Evolutionary conservation across 2,113 vertebrate species (phyloP).

Genomic region (Pelodiscus sinensis): DNA sequence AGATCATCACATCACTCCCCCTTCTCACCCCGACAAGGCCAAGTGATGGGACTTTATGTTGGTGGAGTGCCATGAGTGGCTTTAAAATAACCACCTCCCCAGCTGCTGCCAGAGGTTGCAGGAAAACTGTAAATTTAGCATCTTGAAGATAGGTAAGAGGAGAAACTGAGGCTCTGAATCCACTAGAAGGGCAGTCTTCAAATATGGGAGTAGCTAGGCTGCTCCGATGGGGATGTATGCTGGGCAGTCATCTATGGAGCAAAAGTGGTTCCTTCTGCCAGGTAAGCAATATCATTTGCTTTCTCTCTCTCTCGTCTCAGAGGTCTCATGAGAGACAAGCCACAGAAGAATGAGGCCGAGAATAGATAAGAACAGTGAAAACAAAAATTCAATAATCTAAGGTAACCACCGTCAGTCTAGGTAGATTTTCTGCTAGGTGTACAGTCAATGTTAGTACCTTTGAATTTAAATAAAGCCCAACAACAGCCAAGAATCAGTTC

Average conservation of each 20-base stretch:
- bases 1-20: background rate
- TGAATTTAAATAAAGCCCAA: background rate
- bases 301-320: background rate
- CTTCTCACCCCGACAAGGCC: background rate
- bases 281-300: background rate
- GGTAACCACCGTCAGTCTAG: rapidly evolving
- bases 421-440: rapidly evolving
- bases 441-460: background rate
- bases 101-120: background rate
- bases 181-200: background rate
- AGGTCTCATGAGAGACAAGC: background rate
- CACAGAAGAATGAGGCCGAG: background rate
- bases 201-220: background rate
- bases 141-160: background rate
- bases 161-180: background rate
- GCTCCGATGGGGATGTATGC: background rate
- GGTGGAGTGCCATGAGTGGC: background rate
- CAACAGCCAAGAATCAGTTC: background rate
- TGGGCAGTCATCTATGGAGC: background rate
- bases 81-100: background rate
- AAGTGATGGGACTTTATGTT: background rate
- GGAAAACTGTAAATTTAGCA: background rate
- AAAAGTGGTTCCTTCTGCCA: background rate
- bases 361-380: background rate
- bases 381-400: background rate